phyloP scores from a whole-genome alignment of 1,140 invertebrate species.

The Drosophila ogumai region DNA sequence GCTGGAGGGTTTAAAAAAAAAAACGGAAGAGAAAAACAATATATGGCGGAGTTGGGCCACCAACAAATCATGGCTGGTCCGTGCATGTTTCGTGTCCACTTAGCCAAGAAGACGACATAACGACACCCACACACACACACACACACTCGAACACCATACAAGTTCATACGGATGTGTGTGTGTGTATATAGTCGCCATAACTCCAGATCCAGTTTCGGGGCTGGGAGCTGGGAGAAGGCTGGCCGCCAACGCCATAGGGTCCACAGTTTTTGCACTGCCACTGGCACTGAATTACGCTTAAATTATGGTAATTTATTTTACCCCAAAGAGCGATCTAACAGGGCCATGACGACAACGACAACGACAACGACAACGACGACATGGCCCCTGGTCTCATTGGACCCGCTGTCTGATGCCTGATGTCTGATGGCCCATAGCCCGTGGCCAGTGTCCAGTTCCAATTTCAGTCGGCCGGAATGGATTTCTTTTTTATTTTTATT shows the following conservation, averaged over 20 bases:
- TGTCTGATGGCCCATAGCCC: slow-evolving; percentile 23
- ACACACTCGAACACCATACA: background rate
- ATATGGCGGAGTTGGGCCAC: slow-evolving; percentile 31
- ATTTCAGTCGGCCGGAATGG: slow-evolving; percentile 3
- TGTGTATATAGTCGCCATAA: slow-evolving; percentile 11
- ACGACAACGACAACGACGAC: slow-evolving; percentile 45
- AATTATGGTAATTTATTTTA: slow-evolving; percentile 84
- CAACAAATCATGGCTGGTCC: slow-evolving; percentile 62
- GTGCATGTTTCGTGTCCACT: slow-evolving; percentile 81
- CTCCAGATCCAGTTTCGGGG: slow-evolving; percentile 37
- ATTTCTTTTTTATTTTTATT: slow-evolving; percentile 5
- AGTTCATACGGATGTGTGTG: background rate
- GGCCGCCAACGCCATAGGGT: slow-evolving; percentile 10
- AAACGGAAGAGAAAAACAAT: slow-evolving; percentile 28
- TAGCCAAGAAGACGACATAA: slow-evolving; percentile 71
- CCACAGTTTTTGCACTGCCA: slow-evolving; percentile 53
- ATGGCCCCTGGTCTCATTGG: slow-evolving; percentile 37
- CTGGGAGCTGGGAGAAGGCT: background rate
- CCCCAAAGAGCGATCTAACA: slow-evolving; percentile 80
- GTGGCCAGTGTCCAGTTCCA: slow-evolving; percentile 23
- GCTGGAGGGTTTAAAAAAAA: background rate
- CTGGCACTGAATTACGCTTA: slow-evolving; percentile 79
- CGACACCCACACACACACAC: slow-evolving; percentile 34
- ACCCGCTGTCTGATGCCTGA: slow-evolving; percentile 25
- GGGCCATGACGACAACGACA: slow-evolving; percentile 57